Evolutionary conservation across 2,888 invertebrate species (phyloP).

Genomic region (Mythimna loreyi): DNA sequence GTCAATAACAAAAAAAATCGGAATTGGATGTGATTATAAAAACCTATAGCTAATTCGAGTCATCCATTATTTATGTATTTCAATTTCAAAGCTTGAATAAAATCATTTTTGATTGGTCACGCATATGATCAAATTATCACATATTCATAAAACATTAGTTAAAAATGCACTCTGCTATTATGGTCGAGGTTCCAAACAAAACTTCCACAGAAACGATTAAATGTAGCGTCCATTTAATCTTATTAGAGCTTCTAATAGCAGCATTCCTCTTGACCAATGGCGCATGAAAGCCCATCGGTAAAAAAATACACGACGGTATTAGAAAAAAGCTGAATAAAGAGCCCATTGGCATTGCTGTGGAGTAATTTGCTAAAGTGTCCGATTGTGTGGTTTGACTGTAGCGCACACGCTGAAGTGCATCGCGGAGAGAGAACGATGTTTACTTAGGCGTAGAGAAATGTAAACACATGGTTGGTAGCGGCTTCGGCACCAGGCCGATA

Average conservation of each 20-base stretch:
- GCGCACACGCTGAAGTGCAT: constrained; percentile 61
- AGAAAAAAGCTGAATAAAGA: constrained; percentile 13
- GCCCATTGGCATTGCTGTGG: constrained; percentile 10
- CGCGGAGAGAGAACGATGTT: constrained; percentile 70
- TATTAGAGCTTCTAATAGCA: neutral
- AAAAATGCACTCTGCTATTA: constrained; percentile 10
- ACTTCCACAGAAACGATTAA: constrained; percentile 4
- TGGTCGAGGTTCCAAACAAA: neutral
- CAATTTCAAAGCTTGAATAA: constrained; percentile 28
- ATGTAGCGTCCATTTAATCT: constrained; percentile 5
- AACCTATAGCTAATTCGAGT: constrained; percentile 32
- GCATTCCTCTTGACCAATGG: constrained; percentile 12
- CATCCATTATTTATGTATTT: constrained; percentile 17
- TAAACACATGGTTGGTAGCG: constrained; percentile 74
- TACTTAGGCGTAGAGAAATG: constrained; percentile 79
- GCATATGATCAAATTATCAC: constrained; percentile 12
- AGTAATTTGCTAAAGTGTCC: constrained; percentile 54
- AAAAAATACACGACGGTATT: constrained; percentile 12
- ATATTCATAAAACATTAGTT: constrained; percentile 8
- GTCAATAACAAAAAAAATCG: neutral
- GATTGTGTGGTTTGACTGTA: constrained; percentile 51
- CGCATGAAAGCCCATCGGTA: neutral
- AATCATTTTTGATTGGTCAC: constrained; percentile 33
- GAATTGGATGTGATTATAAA: constrained; percentile 24
- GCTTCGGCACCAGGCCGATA: constrained; percentile 64